Evolutionary conservation across 2,113 vertebrate species (phyloP), one percentile per base, ranked within the genome.

Genomic region (Ursus arctos): DNA sequence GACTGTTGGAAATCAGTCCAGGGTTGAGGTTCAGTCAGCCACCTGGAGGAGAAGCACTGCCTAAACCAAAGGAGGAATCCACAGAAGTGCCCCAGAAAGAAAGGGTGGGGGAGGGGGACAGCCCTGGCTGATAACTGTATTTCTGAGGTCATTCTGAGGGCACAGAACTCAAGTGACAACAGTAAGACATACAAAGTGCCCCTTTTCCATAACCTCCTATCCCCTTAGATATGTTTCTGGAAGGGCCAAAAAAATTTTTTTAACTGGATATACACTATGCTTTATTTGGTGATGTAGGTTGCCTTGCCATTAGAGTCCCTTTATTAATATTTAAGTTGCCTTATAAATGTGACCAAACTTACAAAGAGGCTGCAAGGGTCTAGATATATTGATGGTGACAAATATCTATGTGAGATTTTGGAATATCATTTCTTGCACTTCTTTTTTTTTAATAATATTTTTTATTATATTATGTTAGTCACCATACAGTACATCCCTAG

Each of bases 81-180:
- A 11, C 10, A 82, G 15, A 22, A 10, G 13, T 7, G 0, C 6
- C 16, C 49, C 43, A 12, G 18, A 53, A 69, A 57, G 47, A 1
- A 6, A 61, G 24, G 12, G 19, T 0, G 5, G 49, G 13, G 9
- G 4, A 0, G 1, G 12, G 55, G 53, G 22, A 12, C 16, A 28
- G 28, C 47, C 9, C 74, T 63, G 9, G 31, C 5, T 21, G 31
- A 14, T 18, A 40, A 26, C 1, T 7, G 11, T 77, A 26, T 40
- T 11, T 21, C 33, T 43, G 43, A 43, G 31, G 21, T 59, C 13
- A 19, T 14, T 93, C 72, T 55, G n/a, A 67, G 22, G 55, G 4
- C 24, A 47, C 7, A 19, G 57, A n/a, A 85, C 28, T 21, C 72
- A 74, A 43, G 26, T 71, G 55, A 88, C 49, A 53, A 16, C 4